These are phyloP conservation scores for Microcebus lehilahytsara DNA, from an alignment of 2,113 vertebrate species.

Conservation along the genomic window DNA sequence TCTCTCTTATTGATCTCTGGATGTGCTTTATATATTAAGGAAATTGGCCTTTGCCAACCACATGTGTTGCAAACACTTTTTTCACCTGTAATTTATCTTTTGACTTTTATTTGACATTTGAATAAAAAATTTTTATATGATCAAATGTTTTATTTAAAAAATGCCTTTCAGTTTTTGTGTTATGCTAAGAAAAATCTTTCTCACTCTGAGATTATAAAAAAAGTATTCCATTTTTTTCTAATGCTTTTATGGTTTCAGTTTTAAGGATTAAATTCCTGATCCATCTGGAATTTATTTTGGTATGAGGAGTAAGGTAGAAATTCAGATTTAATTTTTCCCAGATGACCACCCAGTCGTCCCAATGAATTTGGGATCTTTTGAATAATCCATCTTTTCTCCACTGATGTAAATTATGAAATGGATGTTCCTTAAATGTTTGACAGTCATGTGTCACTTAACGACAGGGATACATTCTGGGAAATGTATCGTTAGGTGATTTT, in stretches of 20 bases:
- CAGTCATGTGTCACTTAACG: neutral
- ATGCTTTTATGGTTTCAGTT: neutral
- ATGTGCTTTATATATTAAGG: neutral
- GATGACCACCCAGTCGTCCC: neutral
- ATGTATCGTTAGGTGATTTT: neutral
- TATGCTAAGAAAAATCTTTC: neutral
- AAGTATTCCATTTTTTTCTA: neutral
- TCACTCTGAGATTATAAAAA: neutral
- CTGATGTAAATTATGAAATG: neutral
- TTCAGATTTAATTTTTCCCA: neutral
- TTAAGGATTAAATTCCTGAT: conserved; percentile 2
- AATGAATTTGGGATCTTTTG: conserved; percentile 17
- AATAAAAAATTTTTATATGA: neutral
- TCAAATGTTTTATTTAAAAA: neutral
- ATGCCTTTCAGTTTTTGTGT: neutral
- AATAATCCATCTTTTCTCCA: neutral
- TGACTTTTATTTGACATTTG: neutral
- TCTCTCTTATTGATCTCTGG: neutral
- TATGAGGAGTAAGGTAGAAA: neutral
- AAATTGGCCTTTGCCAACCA: neutral
- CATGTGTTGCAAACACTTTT: neutral
- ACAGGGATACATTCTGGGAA: neutral
- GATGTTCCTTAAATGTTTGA: neutral
- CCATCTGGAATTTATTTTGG: conserved; percentile 25
- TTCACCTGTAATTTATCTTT: neutral